phyloP scores from a whole-genome alignment of 2,888 invertebrate species.

The Ophion ventricosus region DNA sequence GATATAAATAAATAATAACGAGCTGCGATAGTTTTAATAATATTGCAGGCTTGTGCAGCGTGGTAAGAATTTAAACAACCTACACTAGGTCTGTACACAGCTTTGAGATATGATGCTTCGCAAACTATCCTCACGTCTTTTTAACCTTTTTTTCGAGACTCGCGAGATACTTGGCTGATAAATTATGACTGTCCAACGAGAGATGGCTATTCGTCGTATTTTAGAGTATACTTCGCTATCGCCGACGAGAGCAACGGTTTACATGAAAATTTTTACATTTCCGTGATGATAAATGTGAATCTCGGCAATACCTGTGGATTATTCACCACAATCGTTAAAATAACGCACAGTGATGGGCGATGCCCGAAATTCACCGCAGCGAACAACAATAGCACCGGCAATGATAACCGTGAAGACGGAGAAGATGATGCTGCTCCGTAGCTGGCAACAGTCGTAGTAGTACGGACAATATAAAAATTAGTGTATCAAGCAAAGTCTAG shows the following conservation, averaged over 20 bases:
- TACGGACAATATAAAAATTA: too few species aligned
- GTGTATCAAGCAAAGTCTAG: too few species aligned
- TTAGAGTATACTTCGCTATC: too few species aligned
- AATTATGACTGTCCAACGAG: background rate
- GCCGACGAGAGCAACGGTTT: background rate
- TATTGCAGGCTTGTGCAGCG: constrained; percentile 63
- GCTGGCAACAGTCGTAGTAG: too few species aligned
- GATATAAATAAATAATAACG: constrained; percentile 68
- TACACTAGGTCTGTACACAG: background rate
- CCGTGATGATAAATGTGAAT: constrained; percentile 39
- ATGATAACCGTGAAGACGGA: background rate
- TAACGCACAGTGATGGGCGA: constrained; percentile 64
- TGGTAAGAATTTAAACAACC: constrained; percentile 46
- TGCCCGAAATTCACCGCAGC: constrained; percentile 23
- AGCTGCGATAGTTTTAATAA: constrained; percentile 68
- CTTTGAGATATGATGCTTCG: background rate
- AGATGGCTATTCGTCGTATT: background rate
- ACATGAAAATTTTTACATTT: constrained; percentile 20
- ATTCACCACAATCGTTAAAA: constrained; percentile 74
- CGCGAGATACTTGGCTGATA: background rate
- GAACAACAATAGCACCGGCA: constrained; percentile 14
- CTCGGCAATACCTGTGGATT: constrained; percentile 13
- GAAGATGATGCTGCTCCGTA: too few species aligned
- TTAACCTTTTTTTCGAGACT: background rate
- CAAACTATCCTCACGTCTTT: background rate